Evolutionary conservation across 2,888 invertebrate genomes (phyloP), one percentile per base, ranked within the genome.

Genomic region (Anodontia alba): DNA sequence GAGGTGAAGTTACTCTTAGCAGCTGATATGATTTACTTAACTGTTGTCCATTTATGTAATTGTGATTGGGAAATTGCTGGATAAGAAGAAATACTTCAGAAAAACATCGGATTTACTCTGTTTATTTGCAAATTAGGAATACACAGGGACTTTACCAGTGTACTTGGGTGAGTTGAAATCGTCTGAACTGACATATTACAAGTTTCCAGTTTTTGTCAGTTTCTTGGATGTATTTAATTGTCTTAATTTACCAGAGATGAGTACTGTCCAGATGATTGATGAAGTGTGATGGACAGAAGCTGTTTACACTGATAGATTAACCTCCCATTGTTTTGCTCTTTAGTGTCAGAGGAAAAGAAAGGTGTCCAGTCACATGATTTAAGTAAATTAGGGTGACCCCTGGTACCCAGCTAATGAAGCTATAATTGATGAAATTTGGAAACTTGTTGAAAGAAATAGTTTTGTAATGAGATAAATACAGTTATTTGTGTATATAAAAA

Each of bases 321-420:
- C 62, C 62, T 62, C 62, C 62, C 62, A 62, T 62, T 31, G 62
- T 33, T 54, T 20, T 3, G 33, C 62, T 62, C 62, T 62, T 62
- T 33, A 33, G 20, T 57, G 62, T 3, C 33, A 29, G 62, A 17
- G 29, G 62, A 17, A n/a, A 62, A 3, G 62, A 62, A 62, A 17
- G 62, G 62, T 62, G 33, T 17, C 33, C 33, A 20, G 62, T 62
- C 62, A 62, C 62, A 62, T 62, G 62, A 62, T 33, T 33, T 3
- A 23, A 33, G 33, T 31, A 62, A 33, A 5, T 5, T n/a, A 3
- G 62, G 31, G 31, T 62, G 31, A 62, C 62, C 57, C 62, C 33
- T 54, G 54, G 54, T 54, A 7, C 26, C 29, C 26, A 26, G 29
- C 54, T 62, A 20, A 33, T 57, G 57, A 29, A 17, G 57, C 29